These are phyloP conservation scores for Clupea harengus DNA, from an alignment of 2,113 vertebrate genomes.

Conservation along the genomic window DNA sequence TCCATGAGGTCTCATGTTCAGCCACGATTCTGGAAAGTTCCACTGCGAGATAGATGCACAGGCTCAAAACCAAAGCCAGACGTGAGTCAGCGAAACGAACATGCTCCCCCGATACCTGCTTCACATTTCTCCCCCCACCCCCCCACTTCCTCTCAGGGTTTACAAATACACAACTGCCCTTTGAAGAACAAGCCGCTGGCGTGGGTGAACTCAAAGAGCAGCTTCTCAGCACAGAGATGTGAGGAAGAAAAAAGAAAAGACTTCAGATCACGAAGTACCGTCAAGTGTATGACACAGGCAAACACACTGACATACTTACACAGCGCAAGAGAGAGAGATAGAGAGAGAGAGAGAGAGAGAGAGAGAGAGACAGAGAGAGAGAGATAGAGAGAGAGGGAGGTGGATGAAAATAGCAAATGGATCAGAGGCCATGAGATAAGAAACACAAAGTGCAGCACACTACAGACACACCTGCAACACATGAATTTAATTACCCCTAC, in stretches of 20 bases:
- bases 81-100: constrained; percentile 61
- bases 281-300: not conserved
- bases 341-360: not conserved
- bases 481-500: too few species aligned
- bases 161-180: constrained; percentile 54
- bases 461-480: too few species aligned
- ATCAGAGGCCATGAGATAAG: not conserved
- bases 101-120: constrained; percentile 36
- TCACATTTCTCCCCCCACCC: constrained; percentile 31
- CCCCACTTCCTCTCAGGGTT: constrained; percentile 64
- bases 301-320: not conserved
- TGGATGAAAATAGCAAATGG: not conserved
- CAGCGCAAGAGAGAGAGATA: too few species aligned
- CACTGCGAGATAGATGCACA: constrained; percentile 24
- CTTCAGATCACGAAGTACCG: constrained; percentile 3
- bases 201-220: constrained; percentile 57
- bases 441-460: not conserved
- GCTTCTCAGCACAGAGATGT: constrained; percentile 58
- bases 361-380: not conserved
- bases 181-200: constrained; percentile 30
- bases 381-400: too few species aligned
- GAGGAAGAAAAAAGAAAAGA: constrained; percentile 33
- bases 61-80: constrained; percentile 52
- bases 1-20: not conserved
- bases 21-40: constrained; percentile 37